These are phyloP conservation scores for Dione vanillae DNA, from an alignment of 2,888 invertebrate species.

Conservation along the genomic window DNA sequence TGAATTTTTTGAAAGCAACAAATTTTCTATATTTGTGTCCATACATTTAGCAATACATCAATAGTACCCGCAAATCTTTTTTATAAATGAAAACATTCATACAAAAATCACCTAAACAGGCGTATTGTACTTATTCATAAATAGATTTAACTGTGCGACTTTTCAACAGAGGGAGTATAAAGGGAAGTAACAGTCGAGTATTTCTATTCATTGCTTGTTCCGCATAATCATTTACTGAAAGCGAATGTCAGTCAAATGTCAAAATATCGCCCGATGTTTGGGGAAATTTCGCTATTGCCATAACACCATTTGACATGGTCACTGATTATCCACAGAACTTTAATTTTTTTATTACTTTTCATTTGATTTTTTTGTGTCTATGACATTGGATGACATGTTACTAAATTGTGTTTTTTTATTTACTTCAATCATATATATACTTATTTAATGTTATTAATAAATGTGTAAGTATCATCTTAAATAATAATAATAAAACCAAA, in stretches of 20 bases:
- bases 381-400: too few species aligned
- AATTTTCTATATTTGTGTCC: neutral
- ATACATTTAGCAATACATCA: neutral
- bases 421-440: too few species aligned
- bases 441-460: too few species aligned
- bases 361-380: too few species aligned
- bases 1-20: neutral
- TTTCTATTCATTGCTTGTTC: slow-evolving; percentile 59
- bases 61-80: neutral
- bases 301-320: slow-evolving; percentile 61
- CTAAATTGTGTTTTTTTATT: too few species aligned
- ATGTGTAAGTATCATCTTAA: too few species aligned
- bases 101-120: slow-evolving; percentile 5
- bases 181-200: slow-evolving; percentile 25
- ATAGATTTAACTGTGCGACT: slow-evolving; percentile 29
- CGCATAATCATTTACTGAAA: slow-evolving; percentile 76
- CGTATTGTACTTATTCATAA: slow-evolving; percentile 34
- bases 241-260: slow-evolving; percentile 81
- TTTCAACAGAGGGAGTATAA: slow-evolving; percentile 30
- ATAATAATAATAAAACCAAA: neutral
- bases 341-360: neutral
- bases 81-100: neutral
- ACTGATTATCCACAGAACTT: slow-evolving; percentile 38
- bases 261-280: slow-evolving; percentile 66
- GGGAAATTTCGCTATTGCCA: slow-evolving; percentile 68